A percentile compares a stretch with the other conserved stretches of the same genome.
phyloP scores from a whole-genome alignment of 1,140 invertebrate genomes.

The Sinonovacula constricta region DNA sequence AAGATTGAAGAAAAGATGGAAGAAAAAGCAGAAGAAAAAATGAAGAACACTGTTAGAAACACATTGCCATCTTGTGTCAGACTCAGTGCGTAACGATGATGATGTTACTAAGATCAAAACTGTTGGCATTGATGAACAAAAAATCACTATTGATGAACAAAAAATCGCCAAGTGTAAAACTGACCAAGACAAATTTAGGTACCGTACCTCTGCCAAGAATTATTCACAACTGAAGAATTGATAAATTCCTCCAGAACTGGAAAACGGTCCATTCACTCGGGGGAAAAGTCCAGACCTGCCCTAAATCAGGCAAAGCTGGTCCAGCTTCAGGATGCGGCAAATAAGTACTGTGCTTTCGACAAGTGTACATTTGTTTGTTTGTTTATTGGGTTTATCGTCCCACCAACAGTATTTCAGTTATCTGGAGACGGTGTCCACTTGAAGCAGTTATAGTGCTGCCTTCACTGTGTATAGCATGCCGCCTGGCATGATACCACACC shows the following conservation, averaged over 20 bases:
- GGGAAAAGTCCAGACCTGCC: neutral
- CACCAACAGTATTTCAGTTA: no score
- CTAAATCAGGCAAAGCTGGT: neutral
- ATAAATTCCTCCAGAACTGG: neutral
- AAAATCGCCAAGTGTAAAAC: conserved; percentile 12
- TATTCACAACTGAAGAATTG: neutral
- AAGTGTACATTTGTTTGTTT: conserved; percentile 1
- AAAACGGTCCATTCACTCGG: neutral
- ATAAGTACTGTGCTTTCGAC: neutral
- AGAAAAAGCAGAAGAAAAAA: conserved; percentile 4
- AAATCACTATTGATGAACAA: neutral
- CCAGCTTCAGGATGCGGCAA: neutral
- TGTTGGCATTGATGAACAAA: conserved; percentile 28
- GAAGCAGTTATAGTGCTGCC: no score
- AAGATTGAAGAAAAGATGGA: conserved; percentile 11
- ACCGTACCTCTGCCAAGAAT: conserved; percentile 26
- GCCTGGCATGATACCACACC: no score
- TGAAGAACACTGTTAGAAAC: conserved; percentile 26
- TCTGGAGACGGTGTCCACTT: no score
- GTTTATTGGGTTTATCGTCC: no score
- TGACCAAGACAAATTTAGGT: conserved; percentile 24
- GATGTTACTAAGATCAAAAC: conserved; percentile 26
- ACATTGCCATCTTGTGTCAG: conserved; percentile 29
- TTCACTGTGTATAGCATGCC: no score
- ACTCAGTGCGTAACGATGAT: conserved; percentile 21